A percentile compares a stretch with the other conserved stretches of the same genome.
These are phyloP conservation scores for Tangara arthus DNA, from an alignment of 2,797 vertebrate species.

Conservation along the genomic window DNA sequence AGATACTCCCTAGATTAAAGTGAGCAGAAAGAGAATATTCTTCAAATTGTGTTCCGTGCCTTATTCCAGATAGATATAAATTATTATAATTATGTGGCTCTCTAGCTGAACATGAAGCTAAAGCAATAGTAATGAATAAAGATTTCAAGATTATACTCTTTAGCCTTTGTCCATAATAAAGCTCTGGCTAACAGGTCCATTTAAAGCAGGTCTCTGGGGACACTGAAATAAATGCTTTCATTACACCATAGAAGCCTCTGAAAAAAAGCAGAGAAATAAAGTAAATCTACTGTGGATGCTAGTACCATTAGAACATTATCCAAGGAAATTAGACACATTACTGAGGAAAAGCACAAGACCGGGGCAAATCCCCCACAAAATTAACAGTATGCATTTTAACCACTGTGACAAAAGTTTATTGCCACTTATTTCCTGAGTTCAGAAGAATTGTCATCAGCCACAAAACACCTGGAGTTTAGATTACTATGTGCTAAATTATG, in stretches of 20 bases:
- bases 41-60: neutral
- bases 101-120: neutral
- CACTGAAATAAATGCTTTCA: slow-evolving; percentile 26
- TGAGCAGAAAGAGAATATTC: neutral
- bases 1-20: neutral
- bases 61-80: neutral
- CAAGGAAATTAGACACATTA: slow-evolving; percentile 30
- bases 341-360: neutral
- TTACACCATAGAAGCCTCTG: neutral
- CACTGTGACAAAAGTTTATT: neutral
- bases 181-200: slow-evolving; percentile 2
- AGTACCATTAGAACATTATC: slow-evolving; percentile 5
- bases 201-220: slow-evolving; percentile 11
- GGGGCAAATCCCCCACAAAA: neutral
- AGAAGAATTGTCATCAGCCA: slow-evolving; percentile 30
- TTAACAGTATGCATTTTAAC: slow-evolving; percentile 20
- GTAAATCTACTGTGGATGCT: slow-evolving; percentile 21
- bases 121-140: slow-evolving; percentile 13
- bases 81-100: slow-evolving; percentile 4
- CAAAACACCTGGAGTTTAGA: slow-evolving; percentile 53
- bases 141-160: slow-evolving; percentile 17
- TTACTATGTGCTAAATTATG: slow-evolving; percentile 23
- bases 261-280: slow-evolving; percentile 33
- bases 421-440: slow-evolving; percentile 26
- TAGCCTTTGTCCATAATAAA: slow-evolving; percentile 51